Evolutionary conservation across 2,888 invertebrate genomes (phyloP), one percentile per base, ranked within the genome.

Genomic region (Schizaphis graminum): DNA sequence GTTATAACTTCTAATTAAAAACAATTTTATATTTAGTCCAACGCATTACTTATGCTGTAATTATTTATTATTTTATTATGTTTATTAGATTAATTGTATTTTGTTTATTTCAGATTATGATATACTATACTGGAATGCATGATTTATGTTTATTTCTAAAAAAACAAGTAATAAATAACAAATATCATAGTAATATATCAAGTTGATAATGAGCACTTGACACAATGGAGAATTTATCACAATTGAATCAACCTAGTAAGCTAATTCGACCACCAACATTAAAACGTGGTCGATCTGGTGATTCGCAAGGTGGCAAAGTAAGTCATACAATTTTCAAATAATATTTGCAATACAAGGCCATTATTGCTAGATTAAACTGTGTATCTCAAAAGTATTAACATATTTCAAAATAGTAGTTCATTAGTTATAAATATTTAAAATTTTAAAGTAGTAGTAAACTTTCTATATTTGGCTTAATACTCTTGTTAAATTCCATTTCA

Each of bases 141-240:
- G 35, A 44, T 47, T n/a, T 28, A 86, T 85, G 57, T 57, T 86
- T n/a, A 41, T 57, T n/a, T 13, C 8, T 77, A 11, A 57, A 47
- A 86, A 16, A 41, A 47, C 28, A 86, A n/a, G 26, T 41, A 41
- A 53, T 84, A 53, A 16, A 91, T 41, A 77, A 21, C 21, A 77
- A 49, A 61, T 41, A 89, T 47, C 21, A 91, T 41, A 88, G 11
- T 67, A 67, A 44, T 89, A 84, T 26, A 53, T 90, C 13, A n/a
- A 91, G 90, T 91, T 94, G 85, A 94, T 91, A 86, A 86, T 91
- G 90, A 94, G 47, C 26, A 41, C 49, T 94, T 94, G 21, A 90
- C n/a, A 91, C 7, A 44, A 94, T 94, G 94, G 86, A 91, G 5
- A 90, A 93, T 26, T 53, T 89, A 88, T 47, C 89, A 28, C 77